Evolutionary conservation across 2,113 vertebrate species (phyloP).

Genomic region (human): DNA sequence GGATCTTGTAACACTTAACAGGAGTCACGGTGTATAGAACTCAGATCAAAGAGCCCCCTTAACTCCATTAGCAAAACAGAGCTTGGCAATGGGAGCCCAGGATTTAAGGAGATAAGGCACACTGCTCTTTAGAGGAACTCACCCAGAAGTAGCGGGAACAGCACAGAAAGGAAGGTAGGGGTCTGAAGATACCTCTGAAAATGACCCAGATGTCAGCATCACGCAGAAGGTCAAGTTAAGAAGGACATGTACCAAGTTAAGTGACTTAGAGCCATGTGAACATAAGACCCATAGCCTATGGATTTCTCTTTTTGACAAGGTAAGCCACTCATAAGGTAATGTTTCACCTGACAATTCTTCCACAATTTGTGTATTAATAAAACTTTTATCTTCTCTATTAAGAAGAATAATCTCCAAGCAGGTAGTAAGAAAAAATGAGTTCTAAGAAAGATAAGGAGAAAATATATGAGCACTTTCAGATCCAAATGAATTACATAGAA

Average conservation of each 20-base stretch:
- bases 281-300: not conserved
- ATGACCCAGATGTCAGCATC: not conserved
- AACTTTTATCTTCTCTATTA: not conserved
- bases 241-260: not conserved
- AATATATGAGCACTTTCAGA: not conserved
- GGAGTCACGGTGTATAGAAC: not conserved
- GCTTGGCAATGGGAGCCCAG: not conserved
- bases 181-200: not conserved
- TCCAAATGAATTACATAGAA: not conserved
- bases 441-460: not conserved
- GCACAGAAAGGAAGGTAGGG: not conserved
- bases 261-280: not conserved
- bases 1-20: not conserved
- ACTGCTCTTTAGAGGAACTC: not conserved
- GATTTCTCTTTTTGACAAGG: constrained; percentile 5
- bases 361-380: not conserved
- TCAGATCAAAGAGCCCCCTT: not conserved
- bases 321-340: not conserved
- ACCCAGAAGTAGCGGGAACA: not conserved
- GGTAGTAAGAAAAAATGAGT: constrained; percentile 9
- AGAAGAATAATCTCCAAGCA: not conserved
- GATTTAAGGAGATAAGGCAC: not conserved
- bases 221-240: not conserved
- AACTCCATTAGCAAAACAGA: not conserved
- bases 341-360: not conserved